Evolutionary conservation across 2,888 invertebrate species (phyloP), one percentile per base, ranked within the genome.

Genomic region (Machimus rusticus): DNA sequence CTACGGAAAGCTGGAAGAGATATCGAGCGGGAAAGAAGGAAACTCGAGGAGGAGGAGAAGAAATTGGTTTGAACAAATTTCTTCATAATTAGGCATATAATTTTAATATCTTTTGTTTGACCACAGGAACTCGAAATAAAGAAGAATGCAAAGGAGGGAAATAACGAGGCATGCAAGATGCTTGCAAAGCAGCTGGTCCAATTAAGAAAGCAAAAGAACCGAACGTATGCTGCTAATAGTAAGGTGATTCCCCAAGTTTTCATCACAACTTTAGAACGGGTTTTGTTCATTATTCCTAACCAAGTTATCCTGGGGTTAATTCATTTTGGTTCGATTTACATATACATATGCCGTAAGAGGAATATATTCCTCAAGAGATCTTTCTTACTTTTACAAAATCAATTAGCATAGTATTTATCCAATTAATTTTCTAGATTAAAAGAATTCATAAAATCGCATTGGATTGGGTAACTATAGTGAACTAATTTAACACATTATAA

Each of bases 141-240:
- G 91, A 97, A 97, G 90, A 94, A 96, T 92, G 98, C 98, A 0
- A 96, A 97, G 90, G 95, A 96, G 91, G 98, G 98, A 9, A 96
- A 98, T 91, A 96, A 95, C 90, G 97, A 97, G 91, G 97, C 96
- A 12, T 96, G 96, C 90, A 95, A 95, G 90, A 94, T 98, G 89
- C 93, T 98, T 89, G 98, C 98, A 0, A 98, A 98, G 91, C 98
- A 98, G 92, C 93, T 99, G 85, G 95, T 99, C 0, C 96, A 97
- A 90, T 91, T 98, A 88, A 94, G 98, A 84, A 98, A 98, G 92
- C 98, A 98, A 91, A 98, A 97, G 91, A 95, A 95, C 28, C 94
- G 98, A 90, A 96, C 96, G 84, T 96, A 95, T 92, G 94, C 96
- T 37, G 97, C 98, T 87, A 95, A 95, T 87, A 97, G 98, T 89